phyloP scores from a whole-genome alignment of 2,797 vertebrate species.

The Propithecus perrieri region DNA sequence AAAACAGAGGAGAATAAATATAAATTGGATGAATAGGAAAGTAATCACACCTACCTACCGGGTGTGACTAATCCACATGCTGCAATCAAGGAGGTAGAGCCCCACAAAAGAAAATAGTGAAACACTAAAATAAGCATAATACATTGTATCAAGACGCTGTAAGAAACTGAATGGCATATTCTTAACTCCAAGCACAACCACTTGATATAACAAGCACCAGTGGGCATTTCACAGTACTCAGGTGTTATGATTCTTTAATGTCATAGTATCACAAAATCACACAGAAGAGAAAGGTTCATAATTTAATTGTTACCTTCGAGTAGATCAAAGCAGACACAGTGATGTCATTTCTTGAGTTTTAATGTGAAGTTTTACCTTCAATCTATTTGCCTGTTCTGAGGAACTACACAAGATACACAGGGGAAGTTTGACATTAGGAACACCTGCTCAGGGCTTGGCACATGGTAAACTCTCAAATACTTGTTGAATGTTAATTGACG shows the following conservation, averaged over 20 bases:
- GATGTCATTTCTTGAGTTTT: background rate
- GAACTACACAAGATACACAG: background rate
- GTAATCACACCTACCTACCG: background rate
- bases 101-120: background rate
- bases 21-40: background rate
- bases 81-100: background rate
- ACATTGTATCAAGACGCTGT: fast-evolving
- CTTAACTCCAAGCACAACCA: fast-evolving
- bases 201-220: background rate
- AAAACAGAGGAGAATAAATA: background rate
- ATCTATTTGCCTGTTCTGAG: background rate
- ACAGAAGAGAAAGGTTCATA: background rate
- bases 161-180: background rate
- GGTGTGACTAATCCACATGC: background rate
- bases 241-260: background rate
- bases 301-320: background rate
- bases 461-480: background rate
- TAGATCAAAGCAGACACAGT: background rate
- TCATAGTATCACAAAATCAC: background rate
- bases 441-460: background rate
- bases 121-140: background rate
- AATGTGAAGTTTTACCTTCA: background rate
- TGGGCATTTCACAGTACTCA: background rate
- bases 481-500: background rate
- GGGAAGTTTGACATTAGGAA: background rate